Evolutionary conservation across 1,140 invertebrate species (phyloP), one percentile per base, ranked within the genome.

Genomic region (Drosophila santomea): DNA sequence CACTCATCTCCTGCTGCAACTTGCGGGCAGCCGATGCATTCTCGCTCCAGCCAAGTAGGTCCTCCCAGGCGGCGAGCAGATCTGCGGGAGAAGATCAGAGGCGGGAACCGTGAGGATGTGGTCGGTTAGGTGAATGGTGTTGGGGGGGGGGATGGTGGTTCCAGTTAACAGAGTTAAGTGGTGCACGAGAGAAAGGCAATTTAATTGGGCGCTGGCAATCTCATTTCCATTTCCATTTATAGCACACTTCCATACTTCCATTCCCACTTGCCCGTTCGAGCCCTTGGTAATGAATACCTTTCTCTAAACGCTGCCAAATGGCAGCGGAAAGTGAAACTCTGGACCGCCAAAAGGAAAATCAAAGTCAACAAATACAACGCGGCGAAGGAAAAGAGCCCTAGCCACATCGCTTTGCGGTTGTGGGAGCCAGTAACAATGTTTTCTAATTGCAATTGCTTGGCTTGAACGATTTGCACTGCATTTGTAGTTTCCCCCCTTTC

Each of bases 41-140:
- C 91, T 92, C 91, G 68, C 91, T 92, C 92, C 92, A 92, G 60
- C 64, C 73, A 25, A 92, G 72, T 44, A 92, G 63, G 78, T 91
- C 90, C 74, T 91, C 90, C 92, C 92, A 92, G 54, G 84, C 85
- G 14, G 84, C 89, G 61, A 92, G 69, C 54, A 92, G 73, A 73
- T 92, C 92, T 92, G 78, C 38, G 73, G 78, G 48, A 25, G 28
- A 55, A 28, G 25, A 51, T 51, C 8, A 35, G 28, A 51, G 10
- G n/a, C 12, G 45, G 45, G 20, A 56, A 74, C 32, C 51, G 69
- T 36, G 48, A 54, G 57, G 56, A 71, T 38, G n/a, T 43, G 55
- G 48, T 43, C 23, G 35, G 60, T 41, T 72, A 58, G 61, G 50
- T 48, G 44, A 17, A 20, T 17, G 17, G 17, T 17, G 17, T 0